Conservation (phyloP, 2,797 vertebrate species). For the Cyprinella venusta region DNA sequence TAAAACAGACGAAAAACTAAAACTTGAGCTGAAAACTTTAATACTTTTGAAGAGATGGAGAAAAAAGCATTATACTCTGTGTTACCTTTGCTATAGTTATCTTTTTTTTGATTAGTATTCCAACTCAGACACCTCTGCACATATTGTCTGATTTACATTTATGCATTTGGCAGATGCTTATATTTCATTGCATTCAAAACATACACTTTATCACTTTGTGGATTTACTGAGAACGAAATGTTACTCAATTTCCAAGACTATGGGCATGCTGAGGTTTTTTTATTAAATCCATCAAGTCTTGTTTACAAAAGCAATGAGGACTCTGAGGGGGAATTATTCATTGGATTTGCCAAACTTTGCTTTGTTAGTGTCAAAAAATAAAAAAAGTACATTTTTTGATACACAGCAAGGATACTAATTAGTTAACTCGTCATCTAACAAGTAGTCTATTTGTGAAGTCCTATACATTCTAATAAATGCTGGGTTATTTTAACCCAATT, state of each 20-base stretch:
- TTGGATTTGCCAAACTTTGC: background rate
- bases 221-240: background rate
- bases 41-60: background rate
- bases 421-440: background rate
- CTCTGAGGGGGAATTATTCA: background rate
- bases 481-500: too few relatives aligned
- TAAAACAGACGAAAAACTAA: background rate
- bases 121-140: background rate
- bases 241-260: background rate
- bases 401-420: background rate
- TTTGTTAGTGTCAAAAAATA: background rate
- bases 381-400: background rate
- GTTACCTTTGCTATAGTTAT: background rate
- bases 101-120: background rate
- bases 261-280: background rate
- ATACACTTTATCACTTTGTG: background rate
- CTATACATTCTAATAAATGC: too few relatives aligned
- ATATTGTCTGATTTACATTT: conserved; percentile 2
- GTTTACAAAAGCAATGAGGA: background rate
- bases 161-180: background rate
- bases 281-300: too few relatives aligned
- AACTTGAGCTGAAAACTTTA: background rate
- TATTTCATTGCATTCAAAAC: background rate
- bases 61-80: background rate
- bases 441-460: background rate